Conservation (phyloP, 2,888 invertebrate genomes). For the Oxyteleia sp. region DNA sequence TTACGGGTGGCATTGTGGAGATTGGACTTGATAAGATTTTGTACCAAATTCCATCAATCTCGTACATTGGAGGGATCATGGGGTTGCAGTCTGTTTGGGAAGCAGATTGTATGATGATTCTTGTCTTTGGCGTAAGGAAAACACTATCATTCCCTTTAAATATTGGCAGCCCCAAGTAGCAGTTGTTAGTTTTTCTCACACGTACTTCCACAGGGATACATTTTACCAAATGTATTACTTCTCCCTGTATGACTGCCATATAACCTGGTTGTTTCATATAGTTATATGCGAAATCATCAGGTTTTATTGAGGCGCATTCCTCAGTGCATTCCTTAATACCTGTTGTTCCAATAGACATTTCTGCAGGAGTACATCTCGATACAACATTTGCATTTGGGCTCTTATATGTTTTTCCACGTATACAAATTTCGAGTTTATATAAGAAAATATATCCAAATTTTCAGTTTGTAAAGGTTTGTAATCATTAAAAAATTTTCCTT, state of each 20-base stretch:
- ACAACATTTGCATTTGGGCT: constrained; percentile 58
- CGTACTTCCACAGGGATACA: constrained; percentile 75
- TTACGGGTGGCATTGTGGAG: background rate
- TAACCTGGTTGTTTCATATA: constrained; percentile 76
- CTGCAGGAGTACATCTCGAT: constrained; percentile 73
- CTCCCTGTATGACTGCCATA: constrained; percentile 76
- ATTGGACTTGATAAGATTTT: background rate
- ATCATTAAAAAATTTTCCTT: background rate
- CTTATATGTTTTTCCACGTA: constrained; percentile 77
- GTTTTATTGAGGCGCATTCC: constrained; percentile 74
- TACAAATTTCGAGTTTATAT: constrained; percentile 77
- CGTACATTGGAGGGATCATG: background rate
- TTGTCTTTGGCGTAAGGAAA: constrained; percentile 74
- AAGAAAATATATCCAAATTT: constrained; percentile 67
- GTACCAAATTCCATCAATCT: background rate
- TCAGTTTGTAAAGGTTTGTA: background rate
- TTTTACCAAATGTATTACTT: constrained; percentile 77
- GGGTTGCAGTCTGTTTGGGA: background rate
- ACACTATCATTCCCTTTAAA: constrained; percentile 15
- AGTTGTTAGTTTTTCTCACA: constrained; percentile 63
- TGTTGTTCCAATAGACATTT: constrained; percentile 76
- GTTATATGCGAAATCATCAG: constrained; percentile 74
- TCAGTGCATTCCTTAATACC: constrained; percentile 75
- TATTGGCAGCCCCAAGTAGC: constrained; percentile 60
- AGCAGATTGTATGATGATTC: background rate